These are phyloP conservation scores for Tiliacea citrago DNA, from an alignment of 2,888 invertebrate genomes.

Conservation along the genomic window DNA sequence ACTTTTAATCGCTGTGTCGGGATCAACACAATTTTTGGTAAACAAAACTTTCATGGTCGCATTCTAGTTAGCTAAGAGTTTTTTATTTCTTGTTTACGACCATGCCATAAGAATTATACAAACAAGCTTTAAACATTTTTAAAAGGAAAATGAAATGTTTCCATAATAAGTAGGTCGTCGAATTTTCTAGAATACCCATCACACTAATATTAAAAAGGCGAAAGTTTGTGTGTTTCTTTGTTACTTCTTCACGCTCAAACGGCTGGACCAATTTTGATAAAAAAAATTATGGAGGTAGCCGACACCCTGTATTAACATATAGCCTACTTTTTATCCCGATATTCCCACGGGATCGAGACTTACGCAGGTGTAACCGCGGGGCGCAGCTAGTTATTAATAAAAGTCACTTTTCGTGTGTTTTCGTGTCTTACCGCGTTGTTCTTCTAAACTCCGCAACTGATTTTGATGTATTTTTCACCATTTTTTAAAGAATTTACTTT, in stretches of 20 bases:
- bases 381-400: too few relatives aligned
- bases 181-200: not conserved
- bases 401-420: not conserved
- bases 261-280: too few relatives aligned
- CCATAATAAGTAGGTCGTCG: too few relatives aligned
- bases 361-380: too few relatives aligned
- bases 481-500: not conserved
- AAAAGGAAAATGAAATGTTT: not conserved
- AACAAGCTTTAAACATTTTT: not conserved
- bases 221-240: too few relatives aligned
- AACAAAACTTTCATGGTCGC: slow-evolving; percentile 34
- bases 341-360: too few relatives aligned
- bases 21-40: slow-evolving; percentile 53
- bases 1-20: slow-evolving; percentile 58
- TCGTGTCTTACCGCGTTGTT: not conserved
- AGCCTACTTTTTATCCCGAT: too few relatives aligned
- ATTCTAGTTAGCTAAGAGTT: slow-evolving; percentile 14
- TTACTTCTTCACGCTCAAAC: too few relatives aligned
- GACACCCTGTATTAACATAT: too few relatives aligned
- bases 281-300: too few relatives aligned
- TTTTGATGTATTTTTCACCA: not conserved
- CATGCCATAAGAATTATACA: not conserved
- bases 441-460: too few relatives aligned
- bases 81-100: slow-evolving; percentile 14
- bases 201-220: too few relatives aligned